Base-by-base conservation (phyloP, 2,888 invertebrate species). In the Mimumesa dahlbomi region DNA sequence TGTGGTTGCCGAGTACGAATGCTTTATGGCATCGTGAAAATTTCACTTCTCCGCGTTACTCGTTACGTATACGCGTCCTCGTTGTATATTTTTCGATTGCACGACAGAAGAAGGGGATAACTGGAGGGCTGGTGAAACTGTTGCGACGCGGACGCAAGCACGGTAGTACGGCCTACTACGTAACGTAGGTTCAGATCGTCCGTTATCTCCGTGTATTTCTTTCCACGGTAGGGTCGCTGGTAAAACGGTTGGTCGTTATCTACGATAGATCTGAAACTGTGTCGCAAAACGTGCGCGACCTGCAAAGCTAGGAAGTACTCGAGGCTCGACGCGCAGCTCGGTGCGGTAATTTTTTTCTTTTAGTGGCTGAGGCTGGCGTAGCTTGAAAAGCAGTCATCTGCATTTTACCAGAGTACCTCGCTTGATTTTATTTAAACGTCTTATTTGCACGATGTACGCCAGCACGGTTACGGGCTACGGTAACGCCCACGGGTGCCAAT, bases 361-460 rank as follows among this genome's bases (percentile, higher is more conserved):
- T 11, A 11, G 29, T 13, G 16, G 36, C 5, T 7, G 22, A 13
- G 36, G n/a, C 29, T 16, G 48, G 43, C 18, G 40, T 14, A n/a
- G 22, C 11, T 16, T 45, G 38, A 40, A 25, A 48, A 25, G 18
- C 7, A 21, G 31, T 42, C 53, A 31, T 36, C 46, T 6, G 34
- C 45, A 36, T 54, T 58, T 62, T 49, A 62, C 9, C 57, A 19
- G 48, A 13, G 31, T 21, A 14, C 36, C 46, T 42, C 50, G 49
- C 59, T 62, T 73, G 73, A 79, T 78, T 82, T 72, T 78, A 65
- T 77, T 77, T 72, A 63, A 75, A 73, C 70, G 68, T 64, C 72
- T 74, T 76, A 73, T 76, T 81, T 79, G 71, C 76, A 71, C 62
- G 66, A 19, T n/a, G 50, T 36, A 19, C 16, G 9, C 16, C 22